Percentiles rank a stretch among this genome's conserved stretches.
Conservation (phyloP, 2,113 vertebrate genomes). For the Cyrtonyx montezumae region DNA sequence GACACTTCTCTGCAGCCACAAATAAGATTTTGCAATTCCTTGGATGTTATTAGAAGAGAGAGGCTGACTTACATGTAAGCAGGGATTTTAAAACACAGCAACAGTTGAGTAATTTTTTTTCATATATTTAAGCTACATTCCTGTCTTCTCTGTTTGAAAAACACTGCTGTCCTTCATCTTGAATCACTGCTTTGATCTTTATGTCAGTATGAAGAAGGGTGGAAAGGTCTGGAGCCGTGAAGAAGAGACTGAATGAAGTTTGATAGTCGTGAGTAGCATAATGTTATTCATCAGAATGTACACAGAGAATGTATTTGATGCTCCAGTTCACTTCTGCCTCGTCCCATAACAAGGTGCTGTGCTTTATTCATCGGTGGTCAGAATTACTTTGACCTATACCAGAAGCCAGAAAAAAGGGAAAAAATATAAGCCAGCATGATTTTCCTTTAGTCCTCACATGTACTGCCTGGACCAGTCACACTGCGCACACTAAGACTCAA, state of each 20-base stretch:
- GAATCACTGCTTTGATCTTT: not conserved
- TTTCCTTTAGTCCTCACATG: too few species aligned
- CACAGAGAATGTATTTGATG: not conserved
- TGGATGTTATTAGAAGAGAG: not conserved
- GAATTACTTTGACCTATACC: not conserved
- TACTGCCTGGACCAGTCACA: too few species aligned
- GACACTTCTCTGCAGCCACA: not conserved
- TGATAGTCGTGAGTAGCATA: not conserved
- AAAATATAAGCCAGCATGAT: too few species aligned
- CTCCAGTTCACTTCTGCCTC: not conserved
- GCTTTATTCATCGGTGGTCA: not conserved
- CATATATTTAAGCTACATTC: not conserved
- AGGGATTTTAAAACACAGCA: not conserved
- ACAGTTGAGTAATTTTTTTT: not conserved
- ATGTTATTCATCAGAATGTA: not conserved
- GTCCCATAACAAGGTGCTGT: not conserved
- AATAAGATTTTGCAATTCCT: not conserved
- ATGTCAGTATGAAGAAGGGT: not conserved
- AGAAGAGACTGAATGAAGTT: not conserved
- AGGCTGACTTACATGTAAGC: not conserved
- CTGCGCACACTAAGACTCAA: too few species aligned
- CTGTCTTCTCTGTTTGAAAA: not conserved
- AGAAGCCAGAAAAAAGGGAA: not conserved
- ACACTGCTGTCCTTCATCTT: not conserved
- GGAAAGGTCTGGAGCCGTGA: rapidly evolving